These are phyloP conservation scores for Phaetusa simplex DNA, from an alignment of 2,113 vertebrate genomes.

Conservation along the genomic window DNA sequence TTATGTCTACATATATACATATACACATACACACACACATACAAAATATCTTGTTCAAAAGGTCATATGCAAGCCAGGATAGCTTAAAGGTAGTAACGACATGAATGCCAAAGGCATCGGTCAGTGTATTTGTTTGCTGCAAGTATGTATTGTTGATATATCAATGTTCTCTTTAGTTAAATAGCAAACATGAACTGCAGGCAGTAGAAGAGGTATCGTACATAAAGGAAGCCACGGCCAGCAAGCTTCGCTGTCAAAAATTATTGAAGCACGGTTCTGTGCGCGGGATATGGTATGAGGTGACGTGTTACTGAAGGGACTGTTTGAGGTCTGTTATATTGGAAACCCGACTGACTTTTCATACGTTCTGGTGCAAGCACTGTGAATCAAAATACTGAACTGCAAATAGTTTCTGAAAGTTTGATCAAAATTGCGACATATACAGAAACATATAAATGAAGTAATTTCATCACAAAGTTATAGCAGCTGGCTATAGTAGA, in stretches of 20 bases:
- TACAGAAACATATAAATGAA: background rate
- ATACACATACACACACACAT: background rate
- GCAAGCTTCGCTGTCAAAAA: background rate
- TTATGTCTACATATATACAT: background rate
- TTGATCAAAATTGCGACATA: background rate
- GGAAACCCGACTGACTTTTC: background rate
- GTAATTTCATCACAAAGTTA: background rate
- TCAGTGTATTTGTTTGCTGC: background rate
- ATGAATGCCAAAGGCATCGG: background rate
- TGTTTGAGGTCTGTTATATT: background rate
- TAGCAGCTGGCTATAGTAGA: background rate
- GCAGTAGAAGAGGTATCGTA: background rate
- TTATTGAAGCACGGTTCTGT: background rate
- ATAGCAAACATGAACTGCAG: background rate
- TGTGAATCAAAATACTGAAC: background rate
- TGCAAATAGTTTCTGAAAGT: background rate
- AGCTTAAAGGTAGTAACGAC: background rate
- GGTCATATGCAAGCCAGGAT: background rate
- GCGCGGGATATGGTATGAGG: background rate
- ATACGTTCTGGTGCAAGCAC: background rate
- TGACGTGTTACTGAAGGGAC: background rate
- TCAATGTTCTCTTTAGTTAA: background rate
- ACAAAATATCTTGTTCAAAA: background rate
- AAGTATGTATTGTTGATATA: background rate
- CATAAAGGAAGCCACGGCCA: background rate